Conservation (phyloP, 2,113 vertebrate genomes). For the Scopus umbretta region DNA sequence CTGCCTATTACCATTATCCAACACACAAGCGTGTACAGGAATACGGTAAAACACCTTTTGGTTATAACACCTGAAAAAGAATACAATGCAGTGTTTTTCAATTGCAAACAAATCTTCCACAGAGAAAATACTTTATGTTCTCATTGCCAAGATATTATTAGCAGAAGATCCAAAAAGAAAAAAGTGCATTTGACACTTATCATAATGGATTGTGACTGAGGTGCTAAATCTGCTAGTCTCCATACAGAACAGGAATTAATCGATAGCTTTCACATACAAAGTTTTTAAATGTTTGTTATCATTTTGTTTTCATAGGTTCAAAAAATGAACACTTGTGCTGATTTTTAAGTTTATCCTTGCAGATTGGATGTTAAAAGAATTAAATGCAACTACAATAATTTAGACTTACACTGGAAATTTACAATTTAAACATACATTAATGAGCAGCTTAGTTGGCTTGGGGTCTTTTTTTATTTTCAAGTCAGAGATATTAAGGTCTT, state of each 20-base stretch:
- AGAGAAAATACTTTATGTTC: not conserved
- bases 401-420: not conserved
- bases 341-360: not conserved
- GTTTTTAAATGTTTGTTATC: not conserved
- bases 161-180: not conserved
- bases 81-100: not conserved
- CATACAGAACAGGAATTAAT: not conserved
- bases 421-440: constrained; percentile 30
- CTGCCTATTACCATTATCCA: not conserved
- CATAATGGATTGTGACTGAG: not conserved
- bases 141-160: not conserved
- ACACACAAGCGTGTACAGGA: not conserved
- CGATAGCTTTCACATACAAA: not conserved
- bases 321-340: not conserved
- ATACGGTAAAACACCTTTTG: not conserved
- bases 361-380: not conserved
- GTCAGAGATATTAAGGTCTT: constrained; percentile 50
- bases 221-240: not conserved
- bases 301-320: not conserved
- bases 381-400: not conserved
- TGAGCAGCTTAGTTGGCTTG: not conserved
- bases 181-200: not conserved
- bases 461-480: constrained; percentile 39
- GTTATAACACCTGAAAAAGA: not conserved
- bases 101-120: not conserved